Conservation (phyloP, 1,140 invertebrate species). For the Gryon sp. region DNA sequence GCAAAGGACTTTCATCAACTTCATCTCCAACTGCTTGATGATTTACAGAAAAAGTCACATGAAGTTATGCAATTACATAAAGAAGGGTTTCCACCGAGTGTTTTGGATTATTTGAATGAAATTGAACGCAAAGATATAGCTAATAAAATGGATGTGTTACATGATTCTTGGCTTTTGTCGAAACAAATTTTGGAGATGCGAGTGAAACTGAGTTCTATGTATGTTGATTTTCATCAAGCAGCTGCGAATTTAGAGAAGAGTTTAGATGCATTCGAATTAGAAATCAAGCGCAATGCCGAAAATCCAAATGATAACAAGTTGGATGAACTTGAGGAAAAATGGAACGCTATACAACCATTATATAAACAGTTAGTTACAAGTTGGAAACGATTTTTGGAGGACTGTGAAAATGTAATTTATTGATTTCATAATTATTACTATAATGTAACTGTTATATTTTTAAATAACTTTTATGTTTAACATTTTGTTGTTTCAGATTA, state of each 20-base stretch:
- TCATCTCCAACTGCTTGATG: constrained; percentile 87
- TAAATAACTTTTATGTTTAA: constrained; percentile 22
- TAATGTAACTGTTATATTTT: neutral
- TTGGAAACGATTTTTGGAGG: constrained; percentile 86
- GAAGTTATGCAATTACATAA: constrained; percentile 79
- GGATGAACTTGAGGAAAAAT: constrained; percentile 82
- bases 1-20: constrained; percentile 88
- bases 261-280: constrained; percentile 84
- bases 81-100: constrained; percentile 83
- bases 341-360: constrained; percentile 82
- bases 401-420: constrained; percentile 81
- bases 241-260: constrained; percentile 84
- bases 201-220: constrained; percentile 83
- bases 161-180: constrained; percentile 83
- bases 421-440: constrained; percentile 8
- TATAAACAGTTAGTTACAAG: constrained; percentile 82
- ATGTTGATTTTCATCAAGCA: constrained; percentile 87
- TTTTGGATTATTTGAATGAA: constrained; percentile 85
- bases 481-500: constrained; percentile 81
- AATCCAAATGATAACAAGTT: constrained; percentile 80
- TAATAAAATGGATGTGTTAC: constrained; percentile 82
- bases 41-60: constrained; percentile 83
- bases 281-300: constrained; percentile 77
- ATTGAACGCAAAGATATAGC: constrained; percentile 82
- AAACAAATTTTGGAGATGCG: constrained; percentile 83